Evolutionary conservation across 2,797 vertebrate genomes (phyloP).

Genomic region (Anisognathus igniventris): DNA sequence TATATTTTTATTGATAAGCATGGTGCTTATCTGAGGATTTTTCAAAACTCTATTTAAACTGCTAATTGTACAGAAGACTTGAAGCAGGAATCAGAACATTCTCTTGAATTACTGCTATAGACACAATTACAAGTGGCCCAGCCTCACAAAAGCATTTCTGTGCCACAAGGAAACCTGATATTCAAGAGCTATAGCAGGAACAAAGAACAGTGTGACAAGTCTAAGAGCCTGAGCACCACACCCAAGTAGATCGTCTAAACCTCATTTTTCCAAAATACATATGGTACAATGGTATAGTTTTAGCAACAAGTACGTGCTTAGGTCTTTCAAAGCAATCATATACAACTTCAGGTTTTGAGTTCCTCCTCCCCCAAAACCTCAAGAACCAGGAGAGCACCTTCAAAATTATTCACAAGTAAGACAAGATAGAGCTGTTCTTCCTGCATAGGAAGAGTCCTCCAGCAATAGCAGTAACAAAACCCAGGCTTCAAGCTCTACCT

Average conservation of each 20-base stretch:
- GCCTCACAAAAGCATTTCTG: background rate
- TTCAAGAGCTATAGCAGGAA: background rate
- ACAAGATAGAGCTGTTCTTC: background rate
- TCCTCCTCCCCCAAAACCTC: background rate
- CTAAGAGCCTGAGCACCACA: background rate
- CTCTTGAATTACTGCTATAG: background rate
- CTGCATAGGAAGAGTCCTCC: background rate
- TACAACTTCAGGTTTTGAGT: background rate
- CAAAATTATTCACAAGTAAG: background rate
- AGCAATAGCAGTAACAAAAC: background rate
- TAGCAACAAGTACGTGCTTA: background rate
- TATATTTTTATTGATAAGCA: background rate
- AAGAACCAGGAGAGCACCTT: background rate
- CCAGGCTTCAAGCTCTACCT: background rate
- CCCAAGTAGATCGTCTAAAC: background rate
- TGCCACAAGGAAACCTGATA: constrained; percentile 6
- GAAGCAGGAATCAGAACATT: background rate
- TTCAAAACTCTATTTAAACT: background rate
- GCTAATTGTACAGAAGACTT: background rate
- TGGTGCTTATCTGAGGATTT: background rate
- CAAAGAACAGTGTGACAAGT: background rate
- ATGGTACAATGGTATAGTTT: background rate
- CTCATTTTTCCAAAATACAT: background rate
- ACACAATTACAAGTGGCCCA: background rate
- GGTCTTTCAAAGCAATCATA: background rate